Conservation (phyloP, 1,140 invertebrate genomes). For the Trichomalopsis sarcophagae region DNA sequence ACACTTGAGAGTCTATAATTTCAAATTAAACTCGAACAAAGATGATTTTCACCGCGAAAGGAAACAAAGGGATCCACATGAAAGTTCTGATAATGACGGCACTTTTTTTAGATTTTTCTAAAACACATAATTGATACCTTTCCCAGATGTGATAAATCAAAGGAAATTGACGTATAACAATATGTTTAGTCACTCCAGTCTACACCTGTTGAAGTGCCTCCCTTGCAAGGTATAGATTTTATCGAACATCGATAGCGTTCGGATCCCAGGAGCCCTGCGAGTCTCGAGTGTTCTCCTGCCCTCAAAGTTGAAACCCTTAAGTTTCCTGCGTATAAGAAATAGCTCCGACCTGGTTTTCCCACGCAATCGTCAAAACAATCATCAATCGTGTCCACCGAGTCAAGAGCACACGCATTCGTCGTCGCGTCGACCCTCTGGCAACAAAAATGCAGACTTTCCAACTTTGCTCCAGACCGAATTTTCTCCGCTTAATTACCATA, state of each 20-base stretch:
- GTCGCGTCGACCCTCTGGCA: background rate
- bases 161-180: background rate
- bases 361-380: slow-evolving; percentile 21
- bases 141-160: background rate
- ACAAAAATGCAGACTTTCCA: slow-evolving; percentile 26
- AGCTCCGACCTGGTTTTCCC: background rate
- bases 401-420: background rate
- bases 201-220: background rate
- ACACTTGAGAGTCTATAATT: slow-evolving; percentile 24
- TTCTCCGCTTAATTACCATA: slow-evolving; percentile 38
- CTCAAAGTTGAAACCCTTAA: too few relatives aligned
- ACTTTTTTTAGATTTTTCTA: too few relatives aligned
- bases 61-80: background rate
- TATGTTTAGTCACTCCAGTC: background rate
- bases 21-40: slow-evolving; percentile 1
- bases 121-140: too few relatives aligned
- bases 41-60: background rate
- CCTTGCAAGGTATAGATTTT: background rate
- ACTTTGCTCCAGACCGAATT: slow-evolving; percentile 2
- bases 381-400: background rate
- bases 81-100: background rate
- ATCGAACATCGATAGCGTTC: background rate
- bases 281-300: background rate
- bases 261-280: background rate
- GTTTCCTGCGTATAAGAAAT: background rate